phyloP scores from a whole-genome alignment of 2,113 vertebrate species.

The Sebastes schlegelii region DNA sequence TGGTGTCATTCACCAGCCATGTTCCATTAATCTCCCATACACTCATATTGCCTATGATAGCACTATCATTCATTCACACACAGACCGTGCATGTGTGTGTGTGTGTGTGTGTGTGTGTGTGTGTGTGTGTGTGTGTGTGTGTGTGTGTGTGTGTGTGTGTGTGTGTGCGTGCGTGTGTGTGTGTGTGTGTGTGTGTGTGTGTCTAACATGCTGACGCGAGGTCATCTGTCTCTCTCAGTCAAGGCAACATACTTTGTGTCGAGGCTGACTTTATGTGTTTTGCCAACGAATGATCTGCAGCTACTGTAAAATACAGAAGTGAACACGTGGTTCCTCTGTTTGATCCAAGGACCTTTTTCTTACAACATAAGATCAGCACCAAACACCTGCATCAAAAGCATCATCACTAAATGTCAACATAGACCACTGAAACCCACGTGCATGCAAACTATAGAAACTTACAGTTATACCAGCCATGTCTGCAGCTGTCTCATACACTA shows the following conservation, averaged over 20 bases:
- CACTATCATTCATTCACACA: slow-evolving; percentile 54
- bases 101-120: background rate
- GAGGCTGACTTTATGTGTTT: slow-evolving; percentile 12
- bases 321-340: no score
- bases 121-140: background rate
- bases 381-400: background rate
- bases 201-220: slow-evolving; percentile 22
- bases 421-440: no score
- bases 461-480: no score
- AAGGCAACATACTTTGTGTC: background rate
- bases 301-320: background rate
- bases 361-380: no score
- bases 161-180: background rate
- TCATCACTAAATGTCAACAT: no score
- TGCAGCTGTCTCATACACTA: no score
- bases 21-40: slow-evolving; percentile 70
- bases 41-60: slow-evolving; percentile 62
- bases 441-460: no score
- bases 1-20: slow-evolving; percentile 63
- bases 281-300: background rate
- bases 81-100: slow-evolving; percentile 13
- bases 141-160: slow-evolving; percentile 10
- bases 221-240: slow-evolving; percentile 37
- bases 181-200: background rate
- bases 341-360: no score